Percentiles rank a stretch among this genome's conserved stretches.
Conservation (phyloP, 1,140 invertebrate species). For the Lutraria rhynchaena region DNA sequence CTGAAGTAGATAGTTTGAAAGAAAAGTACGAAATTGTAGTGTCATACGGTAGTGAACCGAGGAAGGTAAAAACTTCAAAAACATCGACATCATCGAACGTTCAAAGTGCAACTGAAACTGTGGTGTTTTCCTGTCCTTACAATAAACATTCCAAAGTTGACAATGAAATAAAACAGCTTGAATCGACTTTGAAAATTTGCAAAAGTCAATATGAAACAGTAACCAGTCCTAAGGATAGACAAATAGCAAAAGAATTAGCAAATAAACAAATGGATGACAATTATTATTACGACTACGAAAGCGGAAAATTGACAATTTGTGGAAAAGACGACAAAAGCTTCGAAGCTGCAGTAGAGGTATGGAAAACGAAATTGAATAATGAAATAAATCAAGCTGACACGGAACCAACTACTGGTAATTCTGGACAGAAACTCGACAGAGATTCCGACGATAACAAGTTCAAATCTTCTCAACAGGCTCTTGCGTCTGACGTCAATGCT, state of each 20-base stretch:
- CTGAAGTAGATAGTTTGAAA: background rate
- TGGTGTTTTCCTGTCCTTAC: background rate
- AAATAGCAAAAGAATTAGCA: background rate
- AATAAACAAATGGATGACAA: background rate
- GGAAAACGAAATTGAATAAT: background rate
- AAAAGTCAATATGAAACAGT: background rate
- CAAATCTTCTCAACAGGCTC: background rate
- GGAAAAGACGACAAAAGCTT: slow-evolving; percentile 1
- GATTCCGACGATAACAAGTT: background rate
- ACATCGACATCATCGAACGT: too few species aligned
- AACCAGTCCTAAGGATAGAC: background rate
- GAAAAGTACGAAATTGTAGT: too few species aligned
- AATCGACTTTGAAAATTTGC: background rate
- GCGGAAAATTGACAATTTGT: background rate
- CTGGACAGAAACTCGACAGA: background rate
- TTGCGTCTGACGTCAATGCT: background rate
- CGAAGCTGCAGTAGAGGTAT: background rate
- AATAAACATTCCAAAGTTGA: background rate
- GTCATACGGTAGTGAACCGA: too few species aligned
- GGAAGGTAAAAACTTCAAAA: too few species aligned
- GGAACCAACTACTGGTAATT: background rate
- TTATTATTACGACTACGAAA: background rate
- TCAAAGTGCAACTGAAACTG: background rate
- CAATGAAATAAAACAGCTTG: background rate
- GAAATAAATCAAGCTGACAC: background rate